Evolutionary conservation across 92 coral and sea anemone genomes (phyloP), one percentile per base, ranked within the genome.

Genomic region (Phenganax marumi): DNA sequence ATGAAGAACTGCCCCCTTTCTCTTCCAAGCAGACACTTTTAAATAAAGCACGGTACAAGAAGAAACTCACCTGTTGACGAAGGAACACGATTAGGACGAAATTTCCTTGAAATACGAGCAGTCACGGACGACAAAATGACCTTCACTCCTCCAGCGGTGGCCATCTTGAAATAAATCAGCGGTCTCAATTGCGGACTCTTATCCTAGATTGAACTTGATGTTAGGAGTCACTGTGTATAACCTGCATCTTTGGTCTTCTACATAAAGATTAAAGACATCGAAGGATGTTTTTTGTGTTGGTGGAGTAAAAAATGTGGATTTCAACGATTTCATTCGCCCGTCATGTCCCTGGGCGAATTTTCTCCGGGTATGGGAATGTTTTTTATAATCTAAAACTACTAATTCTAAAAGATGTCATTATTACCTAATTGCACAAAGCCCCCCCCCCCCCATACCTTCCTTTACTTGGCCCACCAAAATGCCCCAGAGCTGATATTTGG

Each of bases 281-380:
- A n/a, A 1, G 24, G 18, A 17, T 21, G 18, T 62, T 18, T 62
- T 21, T 14, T 62, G 8, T 62, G 9, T 19, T 16, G 18, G 10
- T 19, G 8, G 24, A 4, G 13, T 49, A 16, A 51, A 73, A 76
- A 47, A 78, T 78, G 83, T 78, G 83, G 83, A 63, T 78, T 61
- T 16, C 83, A 39, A 52, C 22, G 8, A 17, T 78, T 7, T 78
- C 60, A 63, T 78, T 78, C 17, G 16, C 46, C 12, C 65, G 83
- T 12, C 83, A 78, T 47, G 83, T 78, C 48, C 83, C 83, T 26
- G 83, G 83, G 11, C 66, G 83, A 78, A 78, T 78, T 25, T 78
- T 78, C 33, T 78, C 83, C 18, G 83, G 83, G 83, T 78, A 63
- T 8, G 81, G 43, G 5, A 33, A 33, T 33, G 43, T 33, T 33